phyloP scores from a whole-genome alignment of 2,888 invertebrate genomes.

The Caenorhabditis virilis region DNA sequence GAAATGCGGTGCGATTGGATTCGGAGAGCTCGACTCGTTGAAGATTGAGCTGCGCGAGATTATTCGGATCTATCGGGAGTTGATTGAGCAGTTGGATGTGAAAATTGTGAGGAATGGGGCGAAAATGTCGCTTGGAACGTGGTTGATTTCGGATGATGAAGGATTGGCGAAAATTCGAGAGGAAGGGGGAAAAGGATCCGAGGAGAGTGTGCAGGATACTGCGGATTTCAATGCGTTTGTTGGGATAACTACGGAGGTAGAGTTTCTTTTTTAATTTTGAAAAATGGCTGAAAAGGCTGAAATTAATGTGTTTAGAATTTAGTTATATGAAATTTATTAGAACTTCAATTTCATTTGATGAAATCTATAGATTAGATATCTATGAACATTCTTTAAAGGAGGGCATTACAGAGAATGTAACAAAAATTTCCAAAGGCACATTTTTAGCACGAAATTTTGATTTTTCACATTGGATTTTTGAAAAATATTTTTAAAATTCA shows the following conservation, averaged over 20 bases:
- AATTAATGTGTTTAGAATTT: too few relatives aligned
- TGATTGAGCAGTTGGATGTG: conserved; percentile 33
- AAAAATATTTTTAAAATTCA: too few relatives aligned
- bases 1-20: conserved; percentile 7
- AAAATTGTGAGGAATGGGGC: conserved; percentile 29
- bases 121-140: conserved; percentile 32
- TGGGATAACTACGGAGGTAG: conserved; percentile 16
- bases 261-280: too few relatives aligned
- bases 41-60: conserved; percentile 31
- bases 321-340: too few relatives aligned
- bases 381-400: too few relatives aligned
- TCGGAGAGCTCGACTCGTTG: conserved; percentile 27
- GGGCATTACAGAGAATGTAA: too few relatives aligned
- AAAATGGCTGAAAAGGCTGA: too few relatives aligned
- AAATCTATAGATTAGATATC: too few relatives aligned
- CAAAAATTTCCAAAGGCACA: too few relatives aligned
- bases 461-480: too few relatives aligned
- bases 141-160: conserved; percentile 27
- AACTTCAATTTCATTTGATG: too few relatives aligned
- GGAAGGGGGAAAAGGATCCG: conserved; percentile 20
- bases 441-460: too few relatives aligned
- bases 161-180: conserved; percentile 18
- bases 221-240: conserved; percentile 35
- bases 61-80: conserved; percentile 28
- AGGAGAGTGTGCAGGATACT: conserved; percentile 4